Conservation (phyloP, 2,113 vertebrate genomes). For the Hoplias malabaricus region DNA sequence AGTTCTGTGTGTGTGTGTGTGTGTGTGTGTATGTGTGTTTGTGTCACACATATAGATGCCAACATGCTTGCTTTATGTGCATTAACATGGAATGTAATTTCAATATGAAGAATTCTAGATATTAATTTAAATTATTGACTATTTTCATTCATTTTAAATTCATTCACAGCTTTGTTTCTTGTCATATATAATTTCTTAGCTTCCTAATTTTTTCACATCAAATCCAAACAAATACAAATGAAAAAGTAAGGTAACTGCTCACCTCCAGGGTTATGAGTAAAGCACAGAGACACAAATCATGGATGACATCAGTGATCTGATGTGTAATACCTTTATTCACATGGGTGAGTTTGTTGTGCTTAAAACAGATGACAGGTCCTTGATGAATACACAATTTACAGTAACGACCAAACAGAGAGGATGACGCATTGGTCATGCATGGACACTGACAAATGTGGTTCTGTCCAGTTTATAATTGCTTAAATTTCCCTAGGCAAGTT, state of each 20-base stretch:
- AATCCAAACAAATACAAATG: too few species aligned
- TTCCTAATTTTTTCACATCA: not conserved
- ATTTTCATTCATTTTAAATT: too few species aligned
- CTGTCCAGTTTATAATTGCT: not conserved
- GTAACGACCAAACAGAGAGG: not conserved
- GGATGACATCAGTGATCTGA: not conserved
- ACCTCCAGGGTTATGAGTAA: not conserved
- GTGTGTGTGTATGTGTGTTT: slow-evolving; percentile 14
- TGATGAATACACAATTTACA: not conserved
- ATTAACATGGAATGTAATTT: not conserved
- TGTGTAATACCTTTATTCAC: not conserved
- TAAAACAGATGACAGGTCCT: not conserved
- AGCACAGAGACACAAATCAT: not conserved
- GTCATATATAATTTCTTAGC: too few species aligned
- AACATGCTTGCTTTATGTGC: not conserved
- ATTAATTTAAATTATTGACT: too few species aligned
- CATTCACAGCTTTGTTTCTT: too few species aligned
- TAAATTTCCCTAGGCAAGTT: not conserved
- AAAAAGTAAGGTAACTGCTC: not conserved
- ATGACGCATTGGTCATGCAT: too few species aligned
- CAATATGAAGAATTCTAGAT: too few species aligned
- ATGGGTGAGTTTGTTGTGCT: not conserved
- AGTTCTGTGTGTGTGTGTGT: slow-evolving; percentile 43
- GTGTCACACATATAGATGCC: slow-evolving; percentile 17
- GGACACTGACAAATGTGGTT: not conserved